Conservation (phyloP, 2,888 invertebrate species). For the Bellardia pandia region DNA sequence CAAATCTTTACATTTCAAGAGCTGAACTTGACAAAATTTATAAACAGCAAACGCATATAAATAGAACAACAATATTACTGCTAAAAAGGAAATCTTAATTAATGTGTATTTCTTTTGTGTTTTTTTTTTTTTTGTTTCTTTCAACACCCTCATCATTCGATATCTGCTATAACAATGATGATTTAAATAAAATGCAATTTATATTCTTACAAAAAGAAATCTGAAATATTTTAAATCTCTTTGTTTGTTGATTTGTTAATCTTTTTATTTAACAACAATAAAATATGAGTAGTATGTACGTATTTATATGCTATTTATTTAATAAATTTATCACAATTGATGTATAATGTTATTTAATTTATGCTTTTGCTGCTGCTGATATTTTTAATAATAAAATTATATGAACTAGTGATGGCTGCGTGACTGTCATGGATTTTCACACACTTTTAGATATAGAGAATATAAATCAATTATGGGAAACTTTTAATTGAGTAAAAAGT, state of each 20-base stretch:
- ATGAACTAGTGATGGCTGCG: background rate
- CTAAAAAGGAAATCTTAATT: slow-evolving; percentile 53
- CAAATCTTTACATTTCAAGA: background rate
- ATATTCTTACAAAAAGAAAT: slow-evolving; percentile 1
- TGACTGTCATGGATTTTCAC: background rate
- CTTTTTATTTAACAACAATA: slow-evolving; percentile 39
- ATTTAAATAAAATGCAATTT: slow-evolving; percentile 30
- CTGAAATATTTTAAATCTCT: slow-evolving; percentile 23
- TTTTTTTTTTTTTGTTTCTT: background rate
- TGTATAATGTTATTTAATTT: slow-evolving; percentile 6
- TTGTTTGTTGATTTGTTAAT: slow-evolving; percentile 6
- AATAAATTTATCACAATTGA: slow-evolving; percentile 55
- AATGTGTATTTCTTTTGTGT: slow-evolving; percentile 33
- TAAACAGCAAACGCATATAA: background rate
- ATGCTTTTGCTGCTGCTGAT: background rate
- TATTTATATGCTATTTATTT: slow-evolving; percentile 6
- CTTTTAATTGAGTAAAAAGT: no score
- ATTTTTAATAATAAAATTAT: background rate
- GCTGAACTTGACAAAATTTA: slow-evolving; percentile 16
- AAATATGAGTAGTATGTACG: slow-evolving; percentile 14
- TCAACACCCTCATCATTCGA: slow-evolving; percentile 41
- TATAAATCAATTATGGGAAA: no score
- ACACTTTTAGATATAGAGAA: no score
- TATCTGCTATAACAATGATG: slow-evolving; percentile 3
- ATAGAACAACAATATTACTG: background rate